Base-by-base conservation (phyloP, 2,113 vertebrate genomes). In the Oceanites oceanicus region DNA sequence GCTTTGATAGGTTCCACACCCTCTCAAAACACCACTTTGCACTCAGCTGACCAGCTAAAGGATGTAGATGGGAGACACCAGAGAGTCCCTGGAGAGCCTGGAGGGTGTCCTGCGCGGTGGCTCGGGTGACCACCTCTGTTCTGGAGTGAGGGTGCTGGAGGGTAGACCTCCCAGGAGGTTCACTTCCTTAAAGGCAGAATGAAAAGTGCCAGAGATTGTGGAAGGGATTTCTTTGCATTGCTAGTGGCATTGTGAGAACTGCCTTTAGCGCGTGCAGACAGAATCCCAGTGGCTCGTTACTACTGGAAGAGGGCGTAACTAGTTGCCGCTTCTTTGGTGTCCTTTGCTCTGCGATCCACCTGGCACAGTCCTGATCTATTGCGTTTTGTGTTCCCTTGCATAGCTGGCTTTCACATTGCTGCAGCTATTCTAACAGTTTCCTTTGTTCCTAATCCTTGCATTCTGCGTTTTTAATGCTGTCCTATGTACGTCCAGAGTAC, bases 111-210 rank as follows among this genome's bases (percentile, higher is more conserved):
- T 21, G 45, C 10, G 0, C 21, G 56, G 56, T 10, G 56, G 79
- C 56, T 6, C 1, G 1, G 34, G 5, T 32, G 25, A 20, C 86
- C 20, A 11, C 82, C 30, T 32, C 7, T 50, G 30, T 9, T 13
- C 14, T 15, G 50, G 47, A n/a, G 42, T 5, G 50, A 30, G 26
- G 63, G 3, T 20, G 45, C 52, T 8, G 55, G 16, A 65, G 44
- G 2, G 0, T 13, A 32, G 38, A 53, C 34, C 49, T 83, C 59
- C 10, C 4, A 0, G 20, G 63, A 29, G 6, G 8, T 50, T 74
- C 9, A 1, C 53, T 78, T 67, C 77, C 40, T 40, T 62, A 26
- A 65, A 81, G 38, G 73, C 77, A 63, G n/a, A 55, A 49, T 36
- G 44, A 32, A 32, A 80, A 73, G n/a, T 12, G 19, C 68, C 20